Evolutionary conservation across 2,797 vertebrate genomes (phyloP), one percentile per base, ranked within the genome.

Genomic region (Kryptopterus vitreolus): DNA sequence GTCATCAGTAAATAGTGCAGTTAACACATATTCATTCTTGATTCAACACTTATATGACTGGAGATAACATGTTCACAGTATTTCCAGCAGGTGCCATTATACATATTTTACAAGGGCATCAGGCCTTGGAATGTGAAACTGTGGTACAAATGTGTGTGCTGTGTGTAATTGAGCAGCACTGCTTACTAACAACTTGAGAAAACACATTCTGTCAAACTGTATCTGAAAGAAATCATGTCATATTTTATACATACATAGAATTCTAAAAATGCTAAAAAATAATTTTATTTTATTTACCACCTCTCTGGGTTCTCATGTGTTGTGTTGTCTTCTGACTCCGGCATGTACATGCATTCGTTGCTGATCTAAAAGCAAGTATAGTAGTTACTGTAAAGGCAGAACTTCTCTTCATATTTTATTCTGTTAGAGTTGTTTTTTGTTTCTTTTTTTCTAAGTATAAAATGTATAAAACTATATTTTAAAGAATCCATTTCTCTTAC

Each of bases 401-500:
- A 66, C 11, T 9, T 68, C 12, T 15, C 63, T 68, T 68, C 24
- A 68, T 24, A 48, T 48, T 68, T 68, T 43, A 16, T 58, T 26
- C n/a, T n/a, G n/a, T n/a, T n/a, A n/a, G 1, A 22, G 7, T 1
- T 33, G 20, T 31, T 31, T 1, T n/a, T n/a, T n/a, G 7, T 1
- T 33, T 26, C n/a, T 22, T 58, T 57, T 59, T 18, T 2, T 20
- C 8, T 22, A 24, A 20, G 26, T 15, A 5, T 35, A 46, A 61
- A 20, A 61, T 59, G 8, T 52, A 33, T n/a, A 63, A 3, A 29
- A 11, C 16, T 31, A 35, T 1, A 15, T 68, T 46, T 16, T n/a
- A 18, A 5, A 63, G n/a, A 22, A 48, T 2, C 20, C 1, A 12
- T n/a, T 70, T 66, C 0, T 35, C 85, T 15, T 81, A 93, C 93